A percentile compares a stretch with the other conserved stretches of the same genome.
Evolutionary conservation across 2,113 vertebrate species (phyloP).

Genomic region (Dipodomys spectabilis): DNA sequence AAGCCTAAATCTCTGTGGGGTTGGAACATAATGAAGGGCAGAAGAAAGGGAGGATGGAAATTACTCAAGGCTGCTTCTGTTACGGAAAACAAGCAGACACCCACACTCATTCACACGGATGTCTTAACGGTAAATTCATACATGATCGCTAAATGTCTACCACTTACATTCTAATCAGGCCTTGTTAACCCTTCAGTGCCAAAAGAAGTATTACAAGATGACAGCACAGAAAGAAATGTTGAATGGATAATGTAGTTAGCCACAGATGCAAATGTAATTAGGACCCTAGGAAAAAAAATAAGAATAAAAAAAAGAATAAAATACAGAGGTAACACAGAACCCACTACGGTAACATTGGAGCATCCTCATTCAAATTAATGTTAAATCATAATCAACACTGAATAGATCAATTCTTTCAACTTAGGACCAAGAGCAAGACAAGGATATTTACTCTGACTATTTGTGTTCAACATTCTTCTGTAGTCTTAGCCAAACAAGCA

Average conservation of each 20-base stretch:
- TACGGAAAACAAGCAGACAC: slow-evolving; percentile 10
- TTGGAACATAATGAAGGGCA: slow-evolving; percentile 53
- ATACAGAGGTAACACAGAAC: slow-evolving; percentile 56
- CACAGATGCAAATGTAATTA: slow-evolving; percentile 64
- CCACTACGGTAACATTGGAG: slow-evolving; percentile 65
- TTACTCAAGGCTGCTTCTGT: not conserved
- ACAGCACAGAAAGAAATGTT: slow-evolving; percentile 40
- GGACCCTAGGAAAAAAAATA: slow-evolving; percentile 53
- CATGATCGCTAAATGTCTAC: slow-evolving; percentile 79
- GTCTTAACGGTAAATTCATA: slow-evolving; percentile 71
- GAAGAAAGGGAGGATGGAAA: not conserved
- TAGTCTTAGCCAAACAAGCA: not conserved
- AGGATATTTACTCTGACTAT: not conserved
- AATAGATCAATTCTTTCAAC: not conserved
- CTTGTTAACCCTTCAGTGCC: slow-evolving; percentile 80
- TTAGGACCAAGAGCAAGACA: not conserved
- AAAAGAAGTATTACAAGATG: slow-evolving; percentile 65
- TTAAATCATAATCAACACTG: not conserved
- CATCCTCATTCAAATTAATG: not conserved
- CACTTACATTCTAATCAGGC: slow-evolving; percentile 79
- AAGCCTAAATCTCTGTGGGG: slow-evolving; percentile 68
- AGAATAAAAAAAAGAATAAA: slow-evolving; percentile 52
- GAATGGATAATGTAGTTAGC: slow-evolving; percentile 36
- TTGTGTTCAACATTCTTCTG: not conserved
- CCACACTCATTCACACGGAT: slow-evolving; percentile 68